Evolutionary conservation across 2,888 invertebrate species (phyloP).

Genomic region (Nowickia ferox): DNA sequence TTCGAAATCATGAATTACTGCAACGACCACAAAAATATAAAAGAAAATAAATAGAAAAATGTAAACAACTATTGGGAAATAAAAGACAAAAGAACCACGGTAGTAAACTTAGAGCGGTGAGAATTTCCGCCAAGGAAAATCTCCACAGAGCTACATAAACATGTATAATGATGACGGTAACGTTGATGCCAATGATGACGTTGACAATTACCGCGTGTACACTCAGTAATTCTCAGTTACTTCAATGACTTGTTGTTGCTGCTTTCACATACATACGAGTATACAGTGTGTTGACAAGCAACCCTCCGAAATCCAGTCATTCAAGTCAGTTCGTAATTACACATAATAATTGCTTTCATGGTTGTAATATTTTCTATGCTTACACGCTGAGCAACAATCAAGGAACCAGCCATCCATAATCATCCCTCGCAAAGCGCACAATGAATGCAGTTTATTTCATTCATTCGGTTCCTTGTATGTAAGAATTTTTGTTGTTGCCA

Average conservation of each 20-base stretch:
- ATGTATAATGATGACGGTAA: not conserved
- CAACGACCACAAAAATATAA: slow-evolving; percentile 66
- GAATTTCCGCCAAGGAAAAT: slow-evolving; percentile 63
- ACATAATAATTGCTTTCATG: slow-evolving; percentile 52
- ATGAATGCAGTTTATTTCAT: slow-evolving; percentile 45
- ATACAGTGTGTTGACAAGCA: slow-evolving; percentile 54
- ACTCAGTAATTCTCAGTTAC: slow-evolving; percentile 33
- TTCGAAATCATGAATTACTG: slow-evolving; percentile 66
- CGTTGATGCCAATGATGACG: slow-evolving; percentile 1
- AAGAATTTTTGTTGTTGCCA: not conserved
- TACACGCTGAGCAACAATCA: slow-evolving; percentile 25
- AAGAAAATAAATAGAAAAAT: slow-evolving; percentile 20
- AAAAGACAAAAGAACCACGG: slow-evolving; percentile 55
- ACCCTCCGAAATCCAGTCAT: slow-evolving; percentile 58
- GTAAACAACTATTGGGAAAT: not conserved
- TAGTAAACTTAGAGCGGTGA: slow-evolving; percentile 66
- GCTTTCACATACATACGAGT: slow-evolving; percentile 7
- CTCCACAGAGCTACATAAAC: slow-evolving; percentile 37
- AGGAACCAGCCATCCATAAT: slow-evolving; percentile 36
- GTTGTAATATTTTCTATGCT: slow-evolving; percentile 33
- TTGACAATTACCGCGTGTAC: slow-evolving; percentile 17
- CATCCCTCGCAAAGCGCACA: slow-evolving; percentile 49
- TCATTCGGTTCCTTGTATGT: not conserved
- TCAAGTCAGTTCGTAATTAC: slow-evolving; percentile 36
- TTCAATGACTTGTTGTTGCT: slow-evolving; percentile 42